A percentile compares a stretch with the other conserved stretches of the same genome.
phyloP scores from a whole-genome alignment of 1,140 invertebrate species.

The Coelopa frigida region DNA sequence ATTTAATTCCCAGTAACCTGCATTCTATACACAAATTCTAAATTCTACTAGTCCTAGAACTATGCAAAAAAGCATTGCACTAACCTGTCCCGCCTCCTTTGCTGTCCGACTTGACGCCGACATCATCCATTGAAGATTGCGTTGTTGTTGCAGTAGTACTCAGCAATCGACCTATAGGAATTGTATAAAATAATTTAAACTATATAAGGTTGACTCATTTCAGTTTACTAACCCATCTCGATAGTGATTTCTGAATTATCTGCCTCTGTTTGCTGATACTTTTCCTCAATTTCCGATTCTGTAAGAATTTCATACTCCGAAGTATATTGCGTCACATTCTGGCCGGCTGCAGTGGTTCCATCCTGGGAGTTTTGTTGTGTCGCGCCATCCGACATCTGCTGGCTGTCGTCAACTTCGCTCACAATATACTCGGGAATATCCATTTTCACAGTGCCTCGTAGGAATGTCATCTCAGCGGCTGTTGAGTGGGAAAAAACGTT shows the following conservation, averaged over 20 bases:
- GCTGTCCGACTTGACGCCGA: no score
- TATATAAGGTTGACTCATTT: no score
- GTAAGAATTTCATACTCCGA: conserved; percentile 44
- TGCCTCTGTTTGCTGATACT: conserved; percentile 31
- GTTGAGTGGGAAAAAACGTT: conserved; percentile 3
- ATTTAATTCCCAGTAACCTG: no score
- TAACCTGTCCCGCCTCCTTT: no score
- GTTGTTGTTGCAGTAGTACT: no score
- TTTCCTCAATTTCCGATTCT: conserved; percentile 43
- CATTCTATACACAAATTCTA: no score
- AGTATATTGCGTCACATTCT: conserved; percentile 38
- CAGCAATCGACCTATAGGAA: no score
- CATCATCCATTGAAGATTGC: no score
- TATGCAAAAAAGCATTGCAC: no score
- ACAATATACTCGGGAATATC: conserved; percentile 43
- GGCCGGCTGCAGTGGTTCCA: conserved; percentile 24
- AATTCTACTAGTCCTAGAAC: no score
- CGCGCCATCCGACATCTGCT: conserved; percentile 29
- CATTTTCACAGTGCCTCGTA: conserved; percentile 39
- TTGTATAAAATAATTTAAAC: no score
- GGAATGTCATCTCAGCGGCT: conserved; percentile 40
- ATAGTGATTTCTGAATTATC: conserved; percentile 40
- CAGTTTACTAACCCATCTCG: conserved; percentile 40
- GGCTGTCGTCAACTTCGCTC: conserved; percentile 34
- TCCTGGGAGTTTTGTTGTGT: conserved; percentile 39